phyloP scores from a whole-genome alignment of 1,140 invertebrate species.

The Schlechtendalia chinensis region DNA sequence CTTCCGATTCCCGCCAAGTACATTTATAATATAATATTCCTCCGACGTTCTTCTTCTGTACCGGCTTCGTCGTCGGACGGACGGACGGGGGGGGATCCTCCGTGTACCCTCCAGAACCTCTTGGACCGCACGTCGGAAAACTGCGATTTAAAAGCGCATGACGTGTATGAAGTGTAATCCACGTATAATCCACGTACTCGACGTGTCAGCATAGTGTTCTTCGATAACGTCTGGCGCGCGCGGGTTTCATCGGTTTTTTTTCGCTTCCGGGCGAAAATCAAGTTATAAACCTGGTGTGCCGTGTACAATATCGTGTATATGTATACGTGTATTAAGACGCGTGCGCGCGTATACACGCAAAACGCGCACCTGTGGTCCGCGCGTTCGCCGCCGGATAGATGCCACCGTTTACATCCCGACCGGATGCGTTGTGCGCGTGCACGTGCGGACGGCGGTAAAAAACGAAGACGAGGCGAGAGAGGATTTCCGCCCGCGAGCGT shows the following conservation, averaged over 20 bases:
- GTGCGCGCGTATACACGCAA: not conserved
- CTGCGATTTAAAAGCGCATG: too few relatives aligned
- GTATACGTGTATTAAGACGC: not conserved
- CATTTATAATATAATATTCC: slow-evolving; percentile 13
- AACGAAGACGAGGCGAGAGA: not conserved
- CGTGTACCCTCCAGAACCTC: too few relatives aligned
- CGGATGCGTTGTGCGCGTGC: not conserved
- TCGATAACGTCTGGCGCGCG: too few relatives aligned
- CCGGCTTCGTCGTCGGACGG: too few relatives aligned
- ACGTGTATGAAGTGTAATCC: too few relatives aligned
- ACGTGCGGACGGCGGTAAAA: not conserved
- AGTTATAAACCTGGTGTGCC: not conserved
- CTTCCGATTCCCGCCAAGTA: slow-evolving; percentile 30
- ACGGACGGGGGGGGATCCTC: too few relatives aligned
- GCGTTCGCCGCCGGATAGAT: not conserved
- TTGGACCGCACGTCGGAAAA: too few relatives aligned
- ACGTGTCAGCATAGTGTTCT: too few relatives aligned
- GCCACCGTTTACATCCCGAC: not conserved
- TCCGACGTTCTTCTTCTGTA: not conserved
- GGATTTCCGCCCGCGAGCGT: too few relatives aligned
- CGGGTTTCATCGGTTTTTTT: not conserved
- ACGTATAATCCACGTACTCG: too few relatives aligned
- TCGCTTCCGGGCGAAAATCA: not conserved
- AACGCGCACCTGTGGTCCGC: slow-evolving; percentile 19
- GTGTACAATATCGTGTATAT: not conserved